A percentile compares a stretch with the other conserved stretches of the same genome.
Evolutionary conservation across 1,140 invertebrate species (phyloP).

Genomic region (Calephelis virginiensis): DNA sequence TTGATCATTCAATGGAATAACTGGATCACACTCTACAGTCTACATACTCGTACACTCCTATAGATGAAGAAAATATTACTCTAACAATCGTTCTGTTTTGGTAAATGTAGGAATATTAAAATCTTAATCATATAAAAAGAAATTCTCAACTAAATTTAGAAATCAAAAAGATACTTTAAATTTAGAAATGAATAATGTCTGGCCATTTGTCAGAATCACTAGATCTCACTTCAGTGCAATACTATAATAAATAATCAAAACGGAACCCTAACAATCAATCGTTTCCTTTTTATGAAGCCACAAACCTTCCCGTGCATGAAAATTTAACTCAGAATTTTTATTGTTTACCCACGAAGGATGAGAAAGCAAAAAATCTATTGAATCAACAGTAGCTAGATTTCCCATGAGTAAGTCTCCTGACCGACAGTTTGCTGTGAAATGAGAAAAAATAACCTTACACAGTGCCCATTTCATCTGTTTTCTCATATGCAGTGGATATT

Average conservation of each 20-base stretch:
- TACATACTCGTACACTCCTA: too few species aligned
- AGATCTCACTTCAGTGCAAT: background rate
- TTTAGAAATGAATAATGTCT: too few species aligned
- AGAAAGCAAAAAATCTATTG: conserved; percentile 49
- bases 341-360: conserved; percentile 42
- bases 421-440: conserved; percentile 42
- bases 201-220: too few species aligned
- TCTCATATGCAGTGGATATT: conserved; percentile 14
- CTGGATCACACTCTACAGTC: background rate
- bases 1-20: too few species aligned
- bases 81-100: too few species aligned
- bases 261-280: conserved; percentile 12
- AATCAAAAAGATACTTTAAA: too few species aligned
- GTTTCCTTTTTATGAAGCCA: conserved; percentile 6
- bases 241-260: background rate
- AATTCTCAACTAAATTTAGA: too few species aligned
- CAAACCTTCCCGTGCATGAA: conserved; percentile 22
- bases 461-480: conserved; percentile 3
- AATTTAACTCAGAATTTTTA: conserved; percentile 39
- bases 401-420: conserved; percentile 46
- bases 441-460: conserved; percentile 25
- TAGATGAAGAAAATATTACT: too few species aligned
- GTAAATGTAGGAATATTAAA: too few species aligned
- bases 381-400: conserved; percentile 56
- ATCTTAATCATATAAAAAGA: too few species aligned